Percentiles rank a stretch among this genome's conserved stretches.
Evolutionary conservation across 2,797 vertebrate genomes (phyloP).

Genomic region (Xenentodon cancila): DNA sequence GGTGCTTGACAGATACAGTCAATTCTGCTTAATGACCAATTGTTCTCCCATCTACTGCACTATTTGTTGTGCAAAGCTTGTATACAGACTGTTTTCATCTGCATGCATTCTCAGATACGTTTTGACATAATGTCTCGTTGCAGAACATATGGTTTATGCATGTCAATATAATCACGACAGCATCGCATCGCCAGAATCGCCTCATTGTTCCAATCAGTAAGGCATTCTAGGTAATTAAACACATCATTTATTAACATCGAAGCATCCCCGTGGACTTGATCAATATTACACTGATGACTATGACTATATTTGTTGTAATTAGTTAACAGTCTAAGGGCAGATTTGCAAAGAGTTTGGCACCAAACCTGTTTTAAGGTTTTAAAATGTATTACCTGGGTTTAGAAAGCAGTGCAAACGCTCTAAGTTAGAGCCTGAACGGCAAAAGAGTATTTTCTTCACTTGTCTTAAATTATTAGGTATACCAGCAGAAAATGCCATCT

Average conservation of each 20-base stretch:
- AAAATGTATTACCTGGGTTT: no score
- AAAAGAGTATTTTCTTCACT: no score
- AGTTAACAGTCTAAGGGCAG: no score
- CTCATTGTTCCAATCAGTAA: slow-evolving; percentile 1
- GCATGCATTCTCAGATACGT: slow-evolving; percentile 7
- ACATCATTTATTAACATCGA: slow-evolving; percentile 5
- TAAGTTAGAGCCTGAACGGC: no score
- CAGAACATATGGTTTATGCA: background rate
- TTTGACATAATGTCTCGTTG: slow-evolving; percentile 4
- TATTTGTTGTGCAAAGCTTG: slow-evolving; percentile 13
- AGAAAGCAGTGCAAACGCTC: no score
- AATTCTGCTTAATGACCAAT: slow-evolving; percentile 63
- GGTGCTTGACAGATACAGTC: slow-evolving; percentile 54
- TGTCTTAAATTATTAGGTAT: no score
- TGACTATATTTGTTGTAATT: background rate
- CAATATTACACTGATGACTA: background rate
- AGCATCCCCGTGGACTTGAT: slow-evolving; percentile 9
- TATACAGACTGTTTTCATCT: slow-evolving; percentile 33
- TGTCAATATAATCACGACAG: background rate
- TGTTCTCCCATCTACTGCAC: slow-evolving; percentile 31
- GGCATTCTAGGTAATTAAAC: slow-evolving; percentile 1
- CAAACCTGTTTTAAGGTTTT: no score
- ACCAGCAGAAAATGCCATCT: no score
- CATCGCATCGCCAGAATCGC: background rate
- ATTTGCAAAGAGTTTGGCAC: no score